Evolutionary conservation across 2,797 vertebrate genomes (phyloP), one percentile per base, ranked within the genome.

Genomic region (Oceanodroma leucorhoa): DNA sequence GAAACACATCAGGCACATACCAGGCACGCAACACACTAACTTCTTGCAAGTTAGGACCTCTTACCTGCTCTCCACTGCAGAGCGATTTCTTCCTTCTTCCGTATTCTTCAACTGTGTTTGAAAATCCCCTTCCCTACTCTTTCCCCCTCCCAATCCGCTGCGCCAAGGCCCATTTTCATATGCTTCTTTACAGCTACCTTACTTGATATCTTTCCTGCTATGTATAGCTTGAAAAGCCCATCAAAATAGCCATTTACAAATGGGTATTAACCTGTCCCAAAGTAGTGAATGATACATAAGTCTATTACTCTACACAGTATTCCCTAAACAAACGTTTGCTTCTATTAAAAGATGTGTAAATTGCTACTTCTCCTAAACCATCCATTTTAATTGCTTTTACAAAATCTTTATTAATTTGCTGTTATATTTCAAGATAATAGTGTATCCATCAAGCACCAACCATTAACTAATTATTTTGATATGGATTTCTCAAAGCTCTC

Each of bases 21-120:
- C 24, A 34, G 36, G 10, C 14, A 19, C 0, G 0, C 13, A 70
- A n/a, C 27, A 77, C 9, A 48, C 2, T 43, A 81, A 57, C 5
- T 54, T 27, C 20, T 40, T 36, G 1, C 29, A 78, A 65, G 30
- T 26, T 41, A 65, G 29, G 22, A 89, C 5, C 20, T 81, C 32
- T 57, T 64, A 34, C 1, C 7, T n/a, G 8, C 46, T 62, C 51
- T 73, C 51, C 14, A 83, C 6, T 24, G 24, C 11, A 83, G 0
- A 48, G 16, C 8, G 81, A 81, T 13, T 82, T 15, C 27, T 57
- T 41, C 34, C 29, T 55, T 32, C 21, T 69, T 54, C 58, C 29
- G 17, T 23, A 53, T 3, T 46, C 36, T 58, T 70, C 55, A 72
- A 54, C 14, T 13, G 10, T 19, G 15, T 41, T 71, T 90, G 58